These are phyloP conservation scores for Noturus placidus DNA, from an alignment of 2,113 vertebrate species.

Conservation along the genomic window DNA sequence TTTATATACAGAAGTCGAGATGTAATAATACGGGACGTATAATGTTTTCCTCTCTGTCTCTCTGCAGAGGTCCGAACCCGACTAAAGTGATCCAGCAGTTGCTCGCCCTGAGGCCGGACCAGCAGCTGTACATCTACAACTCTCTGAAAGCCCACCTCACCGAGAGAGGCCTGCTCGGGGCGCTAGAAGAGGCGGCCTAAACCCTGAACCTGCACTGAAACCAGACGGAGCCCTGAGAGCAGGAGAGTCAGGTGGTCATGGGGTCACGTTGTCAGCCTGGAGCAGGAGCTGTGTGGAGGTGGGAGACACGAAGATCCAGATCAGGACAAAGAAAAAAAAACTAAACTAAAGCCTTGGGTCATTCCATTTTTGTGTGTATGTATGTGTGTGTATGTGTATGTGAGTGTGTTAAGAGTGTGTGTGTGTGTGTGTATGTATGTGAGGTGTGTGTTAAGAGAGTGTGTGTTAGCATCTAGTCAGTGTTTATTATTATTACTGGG, in stretches of 20 bases:
- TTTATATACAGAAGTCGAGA: not conserved
- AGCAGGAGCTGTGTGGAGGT: constrained; percentile 38
- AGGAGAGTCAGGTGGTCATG: not conserved
- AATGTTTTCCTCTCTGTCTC: not conserved
- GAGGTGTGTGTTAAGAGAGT: constrained; percentile 33
- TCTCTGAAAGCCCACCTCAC: constrained; percentile 87
- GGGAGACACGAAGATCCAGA: constrained; percentile 29
- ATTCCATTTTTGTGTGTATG: constrained; percentile 63
- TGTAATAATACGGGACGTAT: not conserved
- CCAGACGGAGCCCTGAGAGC: not conserved
- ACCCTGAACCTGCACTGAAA: not conserved
- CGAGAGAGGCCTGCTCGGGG: constrained; percentile 82
- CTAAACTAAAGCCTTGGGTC: constrained; percentile 57
- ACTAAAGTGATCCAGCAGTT: constrained; percentile 96
- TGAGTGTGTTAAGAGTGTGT: constrained; percentile 34
- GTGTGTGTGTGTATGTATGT: constrained; percentile 36
- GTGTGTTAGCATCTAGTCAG: constrained; percentile 42
- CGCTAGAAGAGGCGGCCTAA: constrained; percentile 73
- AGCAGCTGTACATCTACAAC: constrained; percentile 96
- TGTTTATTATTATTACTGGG: constrained; percentile 58
- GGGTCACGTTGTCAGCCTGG: not conserved
- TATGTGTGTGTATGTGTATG: constrained; percentile 36
- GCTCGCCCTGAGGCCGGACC: constrained; percentile 87
- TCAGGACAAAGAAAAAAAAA: constrained; percentile 31
- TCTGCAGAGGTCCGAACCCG: constrained; percentile 89